These are phyloP conservation scores for Tetanocera ferruginea DNA, from an alignment of 2,888 invertebrate species.

Conservation along the genomic window DNA sequence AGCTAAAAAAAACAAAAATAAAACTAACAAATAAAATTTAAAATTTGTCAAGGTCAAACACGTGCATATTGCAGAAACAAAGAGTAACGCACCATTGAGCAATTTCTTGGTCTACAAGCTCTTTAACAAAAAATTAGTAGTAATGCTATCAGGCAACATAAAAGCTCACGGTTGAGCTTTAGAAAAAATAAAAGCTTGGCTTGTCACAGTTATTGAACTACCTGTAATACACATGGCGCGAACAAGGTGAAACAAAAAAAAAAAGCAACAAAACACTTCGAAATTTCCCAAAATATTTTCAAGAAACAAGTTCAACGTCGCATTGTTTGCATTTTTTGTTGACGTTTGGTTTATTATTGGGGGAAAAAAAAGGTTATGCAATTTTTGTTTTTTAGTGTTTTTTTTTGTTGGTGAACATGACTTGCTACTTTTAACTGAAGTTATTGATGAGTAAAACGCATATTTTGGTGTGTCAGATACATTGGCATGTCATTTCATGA, in stretches of 20 bases:
- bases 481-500: background rate
- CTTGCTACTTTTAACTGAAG: background rate
- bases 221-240: background rate
- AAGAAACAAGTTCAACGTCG: background rate
- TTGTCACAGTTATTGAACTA: conserved; percentile 26
- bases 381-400: background rate
- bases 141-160: background rate
- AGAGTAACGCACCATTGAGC: too few species aligned
- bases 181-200: background rate
- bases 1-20: background rate
- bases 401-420: background rate
- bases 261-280: background rate
- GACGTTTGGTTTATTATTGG: background rate
- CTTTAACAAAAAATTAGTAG: background rate
- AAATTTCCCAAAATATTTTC: background rate
- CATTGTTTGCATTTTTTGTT: background rate
- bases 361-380: background rate
- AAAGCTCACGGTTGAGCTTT: background rate
- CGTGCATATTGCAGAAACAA: background rate
- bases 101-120: background rate
- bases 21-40: background rate
- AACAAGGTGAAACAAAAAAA: conserved; percentile 25
- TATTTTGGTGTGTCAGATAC: background rate
- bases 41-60: conserved; percentile 14
- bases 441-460: background rate